Conservation (phyloP, 1,140 invertebrate species). For the Babylonia areolata region DNA sequence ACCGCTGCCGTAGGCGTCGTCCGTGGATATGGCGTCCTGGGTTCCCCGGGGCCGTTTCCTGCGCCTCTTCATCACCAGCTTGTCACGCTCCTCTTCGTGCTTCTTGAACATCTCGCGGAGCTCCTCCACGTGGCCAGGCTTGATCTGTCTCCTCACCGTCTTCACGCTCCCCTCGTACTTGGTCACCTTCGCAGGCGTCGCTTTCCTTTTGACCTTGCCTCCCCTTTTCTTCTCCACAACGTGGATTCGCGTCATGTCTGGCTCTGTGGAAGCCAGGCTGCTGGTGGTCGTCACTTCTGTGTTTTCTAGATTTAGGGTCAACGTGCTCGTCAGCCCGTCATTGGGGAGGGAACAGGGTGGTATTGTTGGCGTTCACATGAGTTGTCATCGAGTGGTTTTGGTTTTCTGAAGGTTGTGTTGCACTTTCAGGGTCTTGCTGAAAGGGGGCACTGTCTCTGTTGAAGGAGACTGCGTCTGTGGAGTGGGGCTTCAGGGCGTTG, state of each 20-base stretch:
- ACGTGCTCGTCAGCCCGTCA: background rate
- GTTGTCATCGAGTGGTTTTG: background rate
- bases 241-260: background rate
- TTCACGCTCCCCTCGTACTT: slow-evolving; percentile 39
- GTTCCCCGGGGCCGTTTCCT: background rate
- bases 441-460: background rate
- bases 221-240: background rate
- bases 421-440: background rate
- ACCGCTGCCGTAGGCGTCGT: slow-evolving; percentile 14
- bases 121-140: slow-evolving; percentile 39
- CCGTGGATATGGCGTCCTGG: background rate
- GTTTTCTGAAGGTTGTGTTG: background rate
- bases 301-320: background rate
- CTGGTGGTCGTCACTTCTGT: background rate
- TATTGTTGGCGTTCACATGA: too few relatives aligned
- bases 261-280: background rate
- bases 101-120: slow-evolving; percentile 28
- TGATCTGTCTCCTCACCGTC: slow-evolving; percentile 34
- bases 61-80: background rate
- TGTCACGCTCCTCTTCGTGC: background rate
- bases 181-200: slow-evolving; percentile 17
- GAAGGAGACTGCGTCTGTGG: background rate
- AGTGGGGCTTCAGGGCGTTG: background rate
- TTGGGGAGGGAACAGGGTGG: background rate
- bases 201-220: slow-evolving; percentile 24